Evolutionary conservation across 2,888 invertebrate genomes (phyloP), one percentile per base, ranked within the genome.

Genomic region (Andrena hattorfiana): DNA sequence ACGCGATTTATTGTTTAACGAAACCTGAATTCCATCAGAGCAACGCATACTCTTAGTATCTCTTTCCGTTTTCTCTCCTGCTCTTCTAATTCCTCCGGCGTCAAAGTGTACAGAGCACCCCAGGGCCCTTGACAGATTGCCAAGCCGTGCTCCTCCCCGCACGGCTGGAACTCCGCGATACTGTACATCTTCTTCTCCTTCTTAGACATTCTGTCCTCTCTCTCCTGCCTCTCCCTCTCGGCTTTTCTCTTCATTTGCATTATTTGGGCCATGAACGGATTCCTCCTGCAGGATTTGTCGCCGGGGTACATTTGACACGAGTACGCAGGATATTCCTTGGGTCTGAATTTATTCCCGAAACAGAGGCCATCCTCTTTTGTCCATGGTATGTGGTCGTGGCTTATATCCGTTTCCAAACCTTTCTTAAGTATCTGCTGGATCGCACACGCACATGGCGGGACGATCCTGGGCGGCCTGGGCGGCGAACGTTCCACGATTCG

Each of bases 401-500:
- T 91, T 30, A 70, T 32, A 0, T 60, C 75, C 20, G 73, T 1
- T 8, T 32, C 73, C 13, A 85, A 7, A 16, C 77, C 84, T 59
- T 88, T 86, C 8, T 84, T 86, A 32, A 84, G 83, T 49, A 89
- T 83, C 77, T 88, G 86, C 7, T 89, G 87, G 56, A 90, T 86
- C 0, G 86, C 85, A 59, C 93, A 93, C 6, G 72, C 83, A 51
- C 93, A 93, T 0, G 92, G 88, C 23, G 90, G 91, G 42, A 93
- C 89, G 54, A 92, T 92, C 72, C 75, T 91, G 8, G 84, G 35
- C 4, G 83, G 67, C 20, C 28, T 64, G 13, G 77, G 75, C 5
- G 63, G 80, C 66, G 77, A 77, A 77, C 63, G 62, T 66, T 80
- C 80, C 16, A 85, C 48, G 8, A 87, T 63, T 60, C 66, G 81